Evolutionary conservation across 2,797 vertebrate genomes (phyloP).

Genomic region (Intellagama lesueurii): DNA sequence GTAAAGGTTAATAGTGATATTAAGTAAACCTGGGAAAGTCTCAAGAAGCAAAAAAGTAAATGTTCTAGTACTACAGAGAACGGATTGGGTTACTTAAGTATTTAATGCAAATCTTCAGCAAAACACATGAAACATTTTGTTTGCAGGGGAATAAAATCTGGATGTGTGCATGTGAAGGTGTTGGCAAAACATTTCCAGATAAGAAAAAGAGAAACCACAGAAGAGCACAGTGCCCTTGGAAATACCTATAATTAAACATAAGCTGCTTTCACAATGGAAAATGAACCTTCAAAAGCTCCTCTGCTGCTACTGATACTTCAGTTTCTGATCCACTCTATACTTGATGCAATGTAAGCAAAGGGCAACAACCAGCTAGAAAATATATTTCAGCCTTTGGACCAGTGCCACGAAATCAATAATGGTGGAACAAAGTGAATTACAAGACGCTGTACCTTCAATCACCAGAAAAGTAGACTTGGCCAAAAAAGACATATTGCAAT

Average conservation of each 20-base stretch:
- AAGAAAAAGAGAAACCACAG: slow-evolving; percentile 67
- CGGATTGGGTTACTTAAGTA: slow-evolving; percentile 62
- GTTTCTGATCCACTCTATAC: slow-evolving; percentile 76
- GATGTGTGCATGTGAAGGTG: slow-evolving; percentile 69
- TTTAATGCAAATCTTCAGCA: slow-evolving; percentile 70
- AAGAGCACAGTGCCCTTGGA: slow-evolving; percentile 80
- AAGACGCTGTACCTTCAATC: slow-evolving; percentile 78
- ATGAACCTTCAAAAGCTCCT: slow-evolving; percentile 74
- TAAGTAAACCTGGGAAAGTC: slow-evolving; percentile 50
- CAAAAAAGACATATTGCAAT: slow-evolving; percentile 78
- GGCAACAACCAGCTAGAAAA: slow-evolving; percentile 80
- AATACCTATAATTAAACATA: slow-evolving; percentile 83
- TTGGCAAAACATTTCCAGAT: slow-evolving; percentile 76
- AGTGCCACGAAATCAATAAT: slow-evolving; percentile 84
- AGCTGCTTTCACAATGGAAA: slow-evolving; percentile 79
- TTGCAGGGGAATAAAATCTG: slow-evolving; percentile 75
- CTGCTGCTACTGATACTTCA: slow-evolving; percentile 73
- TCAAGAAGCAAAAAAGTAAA: slow-evolving; percentile 68
- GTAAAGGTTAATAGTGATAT: slow-evolving; percentile 22
- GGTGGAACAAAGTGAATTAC: slow-evolving; percentile 84
- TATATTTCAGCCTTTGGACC: slow-evolving; percentile 83
- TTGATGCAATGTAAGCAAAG: slow-evolving; percentile 78
- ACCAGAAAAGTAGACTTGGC: slow-evolving; percentile 77
- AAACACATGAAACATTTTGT: slow-evolving; percentile 70
- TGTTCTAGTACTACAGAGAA: slow-evolving; percentile 58